Percentiles rank a stretch among this genome's conserved stretches.
Conservation (phyloP, 2,113 vertebrate genomes). For the Carassius gibelio region DNA sequence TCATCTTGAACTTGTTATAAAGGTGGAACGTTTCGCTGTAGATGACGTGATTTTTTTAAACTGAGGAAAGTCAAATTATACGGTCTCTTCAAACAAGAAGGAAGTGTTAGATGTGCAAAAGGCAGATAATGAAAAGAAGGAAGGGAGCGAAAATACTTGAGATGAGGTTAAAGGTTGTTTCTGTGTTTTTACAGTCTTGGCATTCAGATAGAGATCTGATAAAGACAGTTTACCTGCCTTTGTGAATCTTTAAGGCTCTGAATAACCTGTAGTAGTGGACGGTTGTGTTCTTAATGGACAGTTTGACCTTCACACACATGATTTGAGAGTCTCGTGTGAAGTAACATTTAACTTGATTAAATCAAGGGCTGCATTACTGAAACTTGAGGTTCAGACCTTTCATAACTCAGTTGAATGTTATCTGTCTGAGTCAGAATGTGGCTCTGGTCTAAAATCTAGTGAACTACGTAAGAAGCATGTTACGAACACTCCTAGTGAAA, state of each 20-base stretch:
- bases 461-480: neutral
- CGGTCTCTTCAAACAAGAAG: neutral
- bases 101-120: neutral
- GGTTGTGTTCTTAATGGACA: neutral
- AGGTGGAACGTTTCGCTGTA: neutral
- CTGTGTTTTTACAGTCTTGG: neutral
- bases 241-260: neutral
- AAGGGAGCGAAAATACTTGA: neutral
- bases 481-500: neutral
- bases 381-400: neutral
- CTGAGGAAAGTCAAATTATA: neutral
- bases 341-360: neutral
- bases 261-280: neutral
- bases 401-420: neutral
- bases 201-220: slow-evolving; percentile 3
- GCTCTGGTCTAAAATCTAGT: neutral
- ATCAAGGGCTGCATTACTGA: neutral
- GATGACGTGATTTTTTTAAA: neutral
- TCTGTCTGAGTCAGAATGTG: neutral
- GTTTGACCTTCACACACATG: neutral
- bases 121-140: slow-evolving; percentile 10
- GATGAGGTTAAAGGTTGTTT: neutral
- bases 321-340: neutral
- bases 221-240: slow-evolving; percentile 3
- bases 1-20: neutral